These are phyloP conservation scores for Amazona ochrocephala DNA, from an alignment of 2,797 vertebrate species.

Conservation along the genomic window DNA sequence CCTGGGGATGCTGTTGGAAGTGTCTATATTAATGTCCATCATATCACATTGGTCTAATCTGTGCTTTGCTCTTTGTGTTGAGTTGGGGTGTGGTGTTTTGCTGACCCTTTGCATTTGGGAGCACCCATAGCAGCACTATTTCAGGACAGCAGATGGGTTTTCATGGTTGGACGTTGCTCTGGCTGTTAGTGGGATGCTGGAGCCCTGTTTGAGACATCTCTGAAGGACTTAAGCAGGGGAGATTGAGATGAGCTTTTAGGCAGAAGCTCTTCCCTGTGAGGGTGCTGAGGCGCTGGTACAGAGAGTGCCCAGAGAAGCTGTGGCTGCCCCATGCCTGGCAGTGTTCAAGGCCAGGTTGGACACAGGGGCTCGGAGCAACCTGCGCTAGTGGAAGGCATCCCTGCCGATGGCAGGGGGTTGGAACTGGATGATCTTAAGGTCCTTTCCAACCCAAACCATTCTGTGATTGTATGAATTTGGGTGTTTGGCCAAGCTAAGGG, in stretches of 20 bases:
- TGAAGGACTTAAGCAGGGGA: neutral
- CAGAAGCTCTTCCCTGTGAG: neutral
- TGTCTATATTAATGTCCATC: neutral
- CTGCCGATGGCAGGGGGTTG: neutral
- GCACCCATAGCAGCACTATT: neutral
- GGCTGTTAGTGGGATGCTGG: neutral
- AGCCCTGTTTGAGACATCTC: neutral
- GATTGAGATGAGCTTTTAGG: neutral
- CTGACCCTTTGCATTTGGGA: neutral
- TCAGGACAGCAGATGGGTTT: neutral
- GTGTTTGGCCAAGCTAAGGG: neutral
- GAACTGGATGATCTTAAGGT: neutral
- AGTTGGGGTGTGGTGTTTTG: neutral
- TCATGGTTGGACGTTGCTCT: accelerated
- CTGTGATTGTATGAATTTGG: neutral
- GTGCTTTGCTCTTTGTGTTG: neutral
- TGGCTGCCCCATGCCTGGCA: neutral
- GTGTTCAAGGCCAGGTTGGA: neutral
- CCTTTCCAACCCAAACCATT: neutral
- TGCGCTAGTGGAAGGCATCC: neutral
- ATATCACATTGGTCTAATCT: neutral
- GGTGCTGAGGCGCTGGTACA: neutral
- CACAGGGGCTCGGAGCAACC: neutral
- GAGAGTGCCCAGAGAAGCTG: neutral
- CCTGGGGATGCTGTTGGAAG: accelerated